Evolutionary conservation across 2,888 invertebrate genomes (phyloP), one percentile per base, ranked within the genome.

Genomic region (Pammene fasciana): DNA sequence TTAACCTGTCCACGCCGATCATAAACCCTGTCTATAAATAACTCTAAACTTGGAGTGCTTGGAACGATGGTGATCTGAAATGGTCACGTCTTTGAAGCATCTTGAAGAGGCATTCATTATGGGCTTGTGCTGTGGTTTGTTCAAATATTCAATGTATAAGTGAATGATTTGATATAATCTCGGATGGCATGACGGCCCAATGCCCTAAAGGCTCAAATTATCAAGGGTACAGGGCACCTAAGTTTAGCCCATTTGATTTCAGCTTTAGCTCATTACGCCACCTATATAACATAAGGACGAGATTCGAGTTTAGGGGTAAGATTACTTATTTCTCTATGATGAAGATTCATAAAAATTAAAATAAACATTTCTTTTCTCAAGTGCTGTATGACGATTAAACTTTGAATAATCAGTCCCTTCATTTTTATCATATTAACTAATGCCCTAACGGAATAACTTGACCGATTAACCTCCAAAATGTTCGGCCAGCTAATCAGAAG

Each of bases 1-100:
- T 83, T 83, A 82, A 86, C 83, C 85, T 79, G 80, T 83, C 82
- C 76, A 76, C 79, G 72, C 73, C 71, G 71, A 72, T 77, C 74
- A 79, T 78, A 79, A 82, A 81, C 70, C 71, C 75, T 70, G 72
- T 71, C 76, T 77, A 80, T 79, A 81, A 82, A 83, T 75, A 71
- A 74, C 66, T 71, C 75, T 77, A 72, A 79, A 78, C 76, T 77
- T 71, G 71, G 71, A 71, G 60, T 48, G 61, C 13, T 62, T 41
- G 26, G 18, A 26, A 13, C 52, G 18, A 34, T 34, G 26, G 34
- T 13, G 36, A n/a, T 11, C 67, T 65, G 68, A 11, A 59, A 59
- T 52, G 57, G 54, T 18, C 38, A 45, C 43, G 36, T 43, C 38
- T 59, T 26, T 11, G 26, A 16, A 4, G 18, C 45, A 14, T 59